Percentiles rank a stretch among this genome's conserved stretches.
These are phyloP conservation scores for Grammomys dolichurus DNA, from an alignment of 2,113 vertebrate species.

Conservation along the genomic window DNA sequence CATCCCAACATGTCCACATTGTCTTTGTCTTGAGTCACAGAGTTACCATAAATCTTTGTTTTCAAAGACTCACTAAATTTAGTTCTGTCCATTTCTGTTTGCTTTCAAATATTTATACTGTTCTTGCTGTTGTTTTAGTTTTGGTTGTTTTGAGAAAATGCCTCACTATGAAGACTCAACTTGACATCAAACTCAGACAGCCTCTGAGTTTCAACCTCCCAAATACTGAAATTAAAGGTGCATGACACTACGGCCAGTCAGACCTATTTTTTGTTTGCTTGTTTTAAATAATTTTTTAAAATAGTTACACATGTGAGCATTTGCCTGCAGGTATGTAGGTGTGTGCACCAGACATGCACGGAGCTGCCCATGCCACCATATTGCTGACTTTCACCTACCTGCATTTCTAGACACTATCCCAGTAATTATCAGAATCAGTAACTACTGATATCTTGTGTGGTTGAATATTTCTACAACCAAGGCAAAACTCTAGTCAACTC, in stretches of 20 bases:
- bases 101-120: neutral
- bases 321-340: neutral
- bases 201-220: neutral
- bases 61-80: neutral
- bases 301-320: neutral
- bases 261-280: neutral
- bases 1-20: neutral
- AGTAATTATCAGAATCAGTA: neutral
- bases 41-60: neutral
- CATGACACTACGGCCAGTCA: neutral
- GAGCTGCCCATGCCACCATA: neutral
- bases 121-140: neutral
- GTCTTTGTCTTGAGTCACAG: neutral
- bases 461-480: neutral
- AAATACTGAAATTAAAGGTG: neutral
- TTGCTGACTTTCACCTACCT: neutral
- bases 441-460: neutral
- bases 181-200: neutral
- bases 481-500: neutral
- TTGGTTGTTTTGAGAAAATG: neutral
- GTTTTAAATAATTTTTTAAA: neutral
- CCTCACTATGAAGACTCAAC: neutral
- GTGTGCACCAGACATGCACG: neutral
- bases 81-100: neutral
- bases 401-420: neutral